Percentiles rank a stretch among this genome's conserved stretches.
These are phyloP conservation scores for Odontamblyopus rebecca DNA, from an alignment of 2,797 vertebrate genomes.

Conservation along the genomic window DNA sequence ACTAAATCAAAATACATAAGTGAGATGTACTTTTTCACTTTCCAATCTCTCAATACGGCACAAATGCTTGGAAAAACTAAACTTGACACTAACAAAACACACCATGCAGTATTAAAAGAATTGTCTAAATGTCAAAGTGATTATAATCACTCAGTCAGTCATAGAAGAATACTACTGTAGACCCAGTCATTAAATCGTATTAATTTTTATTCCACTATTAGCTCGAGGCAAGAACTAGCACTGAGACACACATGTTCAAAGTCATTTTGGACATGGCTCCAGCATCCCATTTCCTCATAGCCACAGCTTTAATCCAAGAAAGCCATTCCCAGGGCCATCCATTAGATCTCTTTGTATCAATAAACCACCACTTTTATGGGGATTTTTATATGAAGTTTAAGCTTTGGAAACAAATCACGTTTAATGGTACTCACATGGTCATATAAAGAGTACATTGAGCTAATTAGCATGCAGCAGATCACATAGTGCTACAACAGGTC, in stretches of 20 bases:
- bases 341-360: conserved; percentile 16
- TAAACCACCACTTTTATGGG: conserved; percentile 14
- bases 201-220: conserved; percentile 25
- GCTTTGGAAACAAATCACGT: conserved; percentile 12
- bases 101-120: background rate
- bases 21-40: too few relatives aligned
- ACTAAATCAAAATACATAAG: too few relatives aligned
- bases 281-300: conserved; percentile 19
- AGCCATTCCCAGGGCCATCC: conserved; percentile 11
- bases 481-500: conserved; percentile 15
- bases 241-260: conserved; percentile 21
- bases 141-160: conserved; percentile 9
- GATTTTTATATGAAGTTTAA: background rate
- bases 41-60: too few relatives aligned
- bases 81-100: too few relatives aligned
- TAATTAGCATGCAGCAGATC: conserved; percentile 20
- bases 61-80: too few relatives aligned
- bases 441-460: conserved; percentile 6
- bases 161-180: conserved; percentile 14
- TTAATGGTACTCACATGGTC: conserved; percentile 3
- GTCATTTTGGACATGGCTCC: conserved; percentile 9
- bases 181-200: conserved; percentile 23
- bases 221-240: conserved; percentile 15
- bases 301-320: conserved; percentile 18
- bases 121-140: conserved; percentile 9